Percentiles rank a stretch among this genome's conserved stretches.
Evolutionary conservation across 2,113 vertebrate species (phyloP).

Genomic region (Siphamia tubifer): DNA sequence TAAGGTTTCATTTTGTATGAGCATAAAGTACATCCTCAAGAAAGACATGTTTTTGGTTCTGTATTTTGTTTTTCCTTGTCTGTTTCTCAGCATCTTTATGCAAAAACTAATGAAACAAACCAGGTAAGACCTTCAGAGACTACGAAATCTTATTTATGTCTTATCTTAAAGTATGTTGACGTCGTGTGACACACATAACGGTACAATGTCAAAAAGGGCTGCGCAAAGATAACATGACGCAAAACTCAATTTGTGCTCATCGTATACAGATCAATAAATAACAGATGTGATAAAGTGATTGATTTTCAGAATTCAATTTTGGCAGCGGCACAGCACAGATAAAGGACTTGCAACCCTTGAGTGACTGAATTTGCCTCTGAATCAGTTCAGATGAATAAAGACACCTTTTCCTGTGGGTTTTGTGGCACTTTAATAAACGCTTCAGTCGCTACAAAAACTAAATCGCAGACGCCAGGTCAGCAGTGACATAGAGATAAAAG

Average conservation of each 20-base stretch:
- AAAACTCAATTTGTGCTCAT: background rate
- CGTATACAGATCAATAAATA: background rate
- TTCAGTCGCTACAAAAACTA: background rate
- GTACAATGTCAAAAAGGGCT: background rate
- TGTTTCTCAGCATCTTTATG: no score
- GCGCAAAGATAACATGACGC: background rate
- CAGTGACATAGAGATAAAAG: background rate
- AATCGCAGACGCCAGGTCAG: background rate
- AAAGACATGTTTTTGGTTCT: no score
- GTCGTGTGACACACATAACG: background rate
- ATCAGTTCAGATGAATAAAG: background rate
- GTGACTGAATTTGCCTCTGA: background rate
- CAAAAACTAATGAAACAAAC: no score
- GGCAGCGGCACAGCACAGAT: background rate
- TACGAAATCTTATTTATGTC: no score
- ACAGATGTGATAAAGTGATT: background rate
- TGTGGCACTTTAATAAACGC: background rate
- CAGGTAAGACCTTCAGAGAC: no score
- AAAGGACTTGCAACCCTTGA: background rate
- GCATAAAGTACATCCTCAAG: no score
- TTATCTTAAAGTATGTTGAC: background rate
- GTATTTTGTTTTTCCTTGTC: no score
- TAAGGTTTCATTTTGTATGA: no score
- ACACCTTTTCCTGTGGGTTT: background rate
- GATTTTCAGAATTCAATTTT: background rate